Base-by-base conservation (phyloP, 1,140 invertebrate species). In the Pogonomyrmex californicus region DNA sequence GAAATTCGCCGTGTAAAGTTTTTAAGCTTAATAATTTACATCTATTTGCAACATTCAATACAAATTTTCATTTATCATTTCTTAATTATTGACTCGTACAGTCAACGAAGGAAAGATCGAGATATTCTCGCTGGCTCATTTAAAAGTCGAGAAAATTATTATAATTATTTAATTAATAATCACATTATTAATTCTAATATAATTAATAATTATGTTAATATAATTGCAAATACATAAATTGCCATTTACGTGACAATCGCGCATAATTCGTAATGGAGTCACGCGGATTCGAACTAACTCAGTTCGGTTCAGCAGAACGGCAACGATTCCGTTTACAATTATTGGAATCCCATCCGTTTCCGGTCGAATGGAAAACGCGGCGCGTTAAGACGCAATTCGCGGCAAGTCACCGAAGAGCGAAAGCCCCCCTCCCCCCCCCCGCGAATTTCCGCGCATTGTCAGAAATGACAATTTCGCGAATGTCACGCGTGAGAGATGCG, bases 301-400 rank as follows among this genome's bases (percentile, higher is more conserved):
- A 23, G 47, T 41, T 41, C 36, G 5, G 38, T 33, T 58, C 38
- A 33, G 17, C 56, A 23, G 23, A 23, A 23, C 10, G 33, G 54
- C 30, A 56, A 81, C 78, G 63, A 81, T 81, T 81, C 49, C 65
- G 41, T 73, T 44, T 82, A 47, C 60, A 82, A 82, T 82, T 23
- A 73, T 73, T 66, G 17, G 30, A 3, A 60, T 70, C 47, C 79
- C 7, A 47, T 73, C 60, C 44, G 33, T 23, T 23, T 62, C 33
- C 47, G 65, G 12, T 33, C 7, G 51, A 10, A 10, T 41, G 14
- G 17, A 7, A 23, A 23, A 58, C 65, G 47, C 1, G 7, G 23
- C 49, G 78, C 78, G 12, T 73, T 71, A 82, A 82, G 79, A 82
- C 51, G 54, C 66, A 66, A 66, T 17, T 12, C n/a, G 54, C 30